A percentile compares a stretch with the other conserved stretches of the same genome.
Evolutionary conservation across 2,113 vertebrate species (phyloP).

Genomic region (Notechis scutatus): DNA sequence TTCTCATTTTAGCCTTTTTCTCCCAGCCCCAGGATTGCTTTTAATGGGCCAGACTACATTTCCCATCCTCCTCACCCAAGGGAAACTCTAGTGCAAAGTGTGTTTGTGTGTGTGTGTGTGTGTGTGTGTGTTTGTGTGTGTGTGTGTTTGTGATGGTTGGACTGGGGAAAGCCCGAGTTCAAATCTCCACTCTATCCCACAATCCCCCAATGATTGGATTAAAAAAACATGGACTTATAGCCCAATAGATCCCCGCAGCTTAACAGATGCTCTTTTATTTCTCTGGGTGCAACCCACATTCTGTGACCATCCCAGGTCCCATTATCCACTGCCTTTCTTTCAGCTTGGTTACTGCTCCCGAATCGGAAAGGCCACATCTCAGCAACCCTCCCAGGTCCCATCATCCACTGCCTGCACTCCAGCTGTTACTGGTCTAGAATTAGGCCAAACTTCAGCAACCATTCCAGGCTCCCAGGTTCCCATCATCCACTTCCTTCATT

Average conservation of each 20-base stretch:
- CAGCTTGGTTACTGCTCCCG: not conserved
- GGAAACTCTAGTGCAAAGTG: no score
- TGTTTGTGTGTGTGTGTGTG: not conserved
- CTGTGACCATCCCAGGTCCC: not conserved
- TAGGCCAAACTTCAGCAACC: no score
- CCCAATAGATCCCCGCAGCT: no score
- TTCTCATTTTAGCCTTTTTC: not conserved
- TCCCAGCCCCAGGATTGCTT: not conserved
- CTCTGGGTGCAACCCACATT: not conserved
- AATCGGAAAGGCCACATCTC: not conserved
- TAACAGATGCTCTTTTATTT: not conserved
- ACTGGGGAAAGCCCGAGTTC: not conserved
- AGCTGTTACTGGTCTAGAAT: not conserved
- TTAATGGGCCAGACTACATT: not conserved
- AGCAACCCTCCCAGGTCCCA: not conserved
- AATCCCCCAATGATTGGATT: not conserved
- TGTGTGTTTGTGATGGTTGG: no score
- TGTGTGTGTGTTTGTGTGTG: not conserved
- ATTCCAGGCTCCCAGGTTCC: not conserved
- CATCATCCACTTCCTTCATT: not conserved
- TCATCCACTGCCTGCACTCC: not conserved
- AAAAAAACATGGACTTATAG: not conserved
- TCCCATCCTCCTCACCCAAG: not conserved
- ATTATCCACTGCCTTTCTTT: not conserved
- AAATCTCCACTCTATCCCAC: not conserved